A percentile compares a stretch with the other conserved stretches of the same genome.
phyloP scores from a whole-genome alignment of 2,888 invertebrate genomes.

The Eristalis arbustorum region DNA sequence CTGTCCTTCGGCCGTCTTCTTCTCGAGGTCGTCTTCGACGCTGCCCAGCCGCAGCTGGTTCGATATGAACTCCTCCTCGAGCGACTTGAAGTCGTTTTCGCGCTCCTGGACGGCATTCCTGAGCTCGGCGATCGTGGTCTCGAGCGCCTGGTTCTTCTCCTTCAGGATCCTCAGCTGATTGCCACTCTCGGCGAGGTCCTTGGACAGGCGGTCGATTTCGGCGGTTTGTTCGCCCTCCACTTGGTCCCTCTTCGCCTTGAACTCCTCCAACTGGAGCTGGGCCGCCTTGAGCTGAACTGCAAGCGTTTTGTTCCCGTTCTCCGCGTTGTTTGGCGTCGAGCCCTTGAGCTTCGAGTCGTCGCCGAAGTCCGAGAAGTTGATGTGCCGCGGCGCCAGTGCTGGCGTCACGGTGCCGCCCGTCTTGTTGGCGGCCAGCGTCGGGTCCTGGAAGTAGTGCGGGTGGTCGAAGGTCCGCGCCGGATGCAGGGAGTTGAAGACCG shows the following conservation, averaged over 20 bases:
- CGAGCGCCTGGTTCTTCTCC: constrained; percentile 65
- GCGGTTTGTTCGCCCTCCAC: constrained; percentile 72
- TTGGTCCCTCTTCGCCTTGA: constrained; percentile 78
- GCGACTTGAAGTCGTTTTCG: constrained; percentile 64
- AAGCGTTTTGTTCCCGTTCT: constrained; percentile 59
- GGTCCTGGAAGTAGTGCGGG: constrained; percentile 79
- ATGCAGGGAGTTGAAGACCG: constrained; percentile 74
- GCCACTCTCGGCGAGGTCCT: constrained; percentile 44
- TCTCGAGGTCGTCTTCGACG: constrained; percentile 73
- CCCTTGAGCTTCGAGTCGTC: constrained; percentile 79
- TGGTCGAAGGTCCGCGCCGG: constrained; percentile 78
- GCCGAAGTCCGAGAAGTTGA: constrained; percentile 80
- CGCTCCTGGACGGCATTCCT: constrained; percentile 39
- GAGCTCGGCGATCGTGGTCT: constrained; percentile 60
- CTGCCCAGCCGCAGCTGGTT: constrained; percentile 72
- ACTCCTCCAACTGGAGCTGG: constrained; percentile 80
- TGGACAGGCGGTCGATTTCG: constrained; percentile 34
- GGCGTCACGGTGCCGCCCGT: constrained; percentile 74
- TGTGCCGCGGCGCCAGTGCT: constrained; percentile 77
- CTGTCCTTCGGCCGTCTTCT: constrained; percentile 72
- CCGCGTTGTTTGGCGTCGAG: constrained; percentile 78
- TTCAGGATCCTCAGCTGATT: constrained; percentile 68
- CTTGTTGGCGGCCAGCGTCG: constrained; percentile 72
- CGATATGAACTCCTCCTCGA: constrained; percentile 72
- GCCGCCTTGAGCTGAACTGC: constrained; percentile 75